Conservation (phyloP, 37 sponge, comb jelly and placozoan species). For the Ephydatia muelleri region DNA sequence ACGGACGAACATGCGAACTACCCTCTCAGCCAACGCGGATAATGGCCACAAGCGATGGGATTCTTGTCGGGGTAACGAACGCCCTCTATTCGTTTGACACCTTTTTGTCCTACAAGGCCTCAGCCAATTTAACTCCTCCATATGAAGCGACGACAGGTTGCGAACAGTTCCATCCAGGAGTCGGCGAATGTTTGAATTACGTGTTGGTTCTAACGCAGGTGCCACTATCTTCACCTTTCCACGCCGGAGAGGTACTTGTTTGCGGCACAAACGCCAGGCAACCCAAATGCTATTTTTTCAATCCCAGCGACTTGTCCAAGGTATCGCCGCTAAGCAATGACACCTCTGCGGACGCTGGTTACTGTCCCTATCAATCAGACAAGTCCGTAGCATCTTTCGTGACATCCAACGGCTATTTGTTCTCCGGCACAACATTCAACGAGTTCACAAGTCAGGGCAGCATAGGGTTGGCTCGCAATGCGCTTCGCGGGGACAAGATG, state of each 20-base stretch:
- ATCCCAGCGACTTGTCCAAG: conserved; percentile 2
- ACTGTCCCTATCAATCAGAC: conserved; percentile 26
- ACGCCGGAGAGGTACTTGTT: conserved; percentile 21
- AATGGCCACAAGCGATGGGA: not conserved
- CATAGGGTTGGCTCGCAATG: conserved; percentile 42
- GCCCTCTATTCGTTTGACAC: not conserved
- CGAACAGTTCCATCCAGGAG: not conserved
- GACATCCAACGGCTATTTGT: conserved; percentile 39
- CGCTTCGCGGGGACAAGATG: conserved; percentile 8
- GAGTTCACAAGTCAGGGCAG: not conserved
- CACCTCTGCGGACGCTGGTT: conserved; percentile 23
- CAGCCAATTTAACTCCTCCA: not conserved
- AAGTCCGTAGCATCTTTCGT: conserved; percentile 14
- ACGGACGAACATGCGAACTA: conserved; percentile 14
- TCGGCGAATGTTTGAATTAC: not conserved
- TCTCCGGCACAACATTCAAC: conserved; percentile 37
- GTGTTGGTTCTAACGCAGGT: conserved; percentile 32
- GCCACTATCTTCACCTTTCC: not conserved
- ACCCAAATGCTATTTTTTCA: conserved; percentile 52
- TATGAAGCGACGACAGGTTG: not conserved
- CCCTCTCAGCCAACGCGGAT: not conserved
- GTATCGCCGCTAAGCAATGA: conserved; percentile 13
- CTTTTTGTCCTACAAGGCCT: not conserved
- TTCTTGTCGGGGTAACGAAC: conserved; percentile 36
- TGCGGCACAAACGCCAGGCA: conserved; percentile 61